Conservation (phyloP, 2,888 invertebrate species). For the Timema cristinae region DNA sequence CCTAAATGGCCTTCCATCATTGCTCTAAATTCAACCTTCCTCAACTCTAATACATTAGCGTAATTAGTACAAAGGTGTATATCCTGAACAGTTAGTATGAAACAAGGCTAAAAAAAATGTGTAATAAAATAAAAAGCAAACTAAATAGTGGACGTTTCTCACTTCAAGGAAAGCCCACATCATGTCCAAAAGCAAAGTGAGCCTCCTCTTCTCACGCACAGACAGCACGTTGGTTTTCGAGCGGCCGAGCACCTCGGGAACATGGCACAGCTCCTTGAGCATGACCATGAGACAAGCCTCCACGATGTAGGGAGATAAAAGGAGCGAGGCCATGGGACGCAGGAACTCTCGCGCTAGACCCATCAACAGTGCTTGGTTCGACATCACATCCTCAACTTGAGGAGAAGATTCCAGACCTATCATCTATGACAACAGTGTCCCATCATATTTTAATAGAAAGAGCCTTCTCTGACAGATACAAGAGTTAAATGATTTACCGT, state of each 20-base stretch:
- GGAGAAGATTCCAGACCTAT: conserved; percentile 8
- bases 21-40: too few species aligned
- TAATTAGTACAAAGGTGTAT: not conserved
- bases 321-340: conserved; percentile 56
- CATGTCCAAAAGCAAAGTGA: conserved; percentile 51
- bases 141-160: conserved; percentile 17
- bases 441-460: too few species aligned
- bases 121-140: not conserved
- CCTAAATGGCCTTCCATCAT: too few species aligned
- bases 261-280: conserved; percentile 40
- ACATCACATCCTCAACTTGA: conserved; percentile 36
- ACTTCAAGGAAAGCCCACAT: conserved; percentile 65
- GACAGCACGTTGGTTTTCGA: conserved; percentile 26
- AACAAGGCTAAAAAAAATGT: not conserved
- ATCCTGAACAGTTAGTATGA: not conserved
- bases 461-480: too few species aligned
- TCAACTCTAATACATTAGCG: too few species aligned
- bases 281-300: conserved; percentile 63
- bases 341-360: conserved; percentile 46
- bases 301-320: conserved; percentile 64
- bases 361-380: conserved; percentile 39
- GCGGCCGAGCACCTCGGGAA: conserved; percentile 13
- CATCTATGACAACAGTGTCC: conserved; percentile 10
- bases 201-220: conserved; percentile 29
- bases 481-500: too few species aligned